phyloP scores from a whole-genome alignment of 1,140 invertebrate genomes.

The Drosophila orosa region DNA sequence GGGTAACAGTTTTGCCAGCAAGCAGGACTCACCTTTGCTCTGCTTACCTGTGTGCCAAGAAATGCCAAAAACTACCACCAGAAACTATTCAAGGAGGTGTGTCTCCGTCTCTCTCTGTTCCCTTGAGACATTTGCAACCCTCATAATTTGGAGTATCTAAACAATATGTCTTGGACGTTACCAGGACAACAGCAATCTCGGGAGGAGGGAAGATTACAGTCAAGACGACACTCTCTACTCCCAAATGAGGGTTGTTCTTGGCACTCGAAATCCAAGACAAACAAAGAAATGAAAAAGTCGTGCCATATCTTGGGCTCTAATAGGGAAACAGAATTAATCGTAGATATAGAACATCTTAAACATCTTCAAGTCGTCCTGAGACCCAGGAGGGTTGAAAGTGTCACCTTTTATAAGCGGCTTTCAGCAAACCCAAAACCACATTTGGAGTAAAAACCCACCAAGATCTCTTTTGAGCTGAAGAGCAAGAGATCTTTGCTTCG shows the following conservation, averaged over 20 bases:
- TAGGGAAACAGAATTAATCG: conserved; percentile 22
- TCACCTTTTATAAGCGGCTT: conserved; percentile 43
- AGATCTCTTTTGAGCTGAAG: background rate
- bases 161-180: conserved; percentile 40
- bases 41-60: conserved; percentile 7
- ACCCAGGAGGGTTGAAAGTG: conserved; percentile 54
- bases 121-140: conserved; percentile 18
- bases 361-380: conserved; percentile 5
- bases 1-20: conserved; percentile 47
- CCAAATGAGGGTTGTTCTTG: conserved; percentile 26
- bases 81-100: conserved; percentile 36
- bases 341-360: background rate
- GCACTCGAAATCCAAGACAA: background rate
- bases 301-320: conserved; percentile 20
- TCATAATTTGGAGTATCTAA: conserved; percentile 5
- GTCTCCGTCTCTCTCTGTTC: conserved; percentile 9
- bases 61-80: conserved; percentile 36
- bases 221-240: background rate
- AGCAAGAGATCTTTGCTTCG: background rate
- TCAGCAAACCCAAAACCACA: conserved; percentile 32
- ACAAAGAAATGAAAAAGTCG: conserved; percentile 10
- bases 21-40: conserved; percentile 20
- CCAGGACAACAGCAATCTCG: conserved; percentile 48
- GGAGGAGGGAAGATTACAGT: conserved; percentile 30
- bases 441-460: background rate